Evolutionary conservation across 2,888 invertebrate species (phyloP).

Genomic region (Bombylius discolor): DNA sequence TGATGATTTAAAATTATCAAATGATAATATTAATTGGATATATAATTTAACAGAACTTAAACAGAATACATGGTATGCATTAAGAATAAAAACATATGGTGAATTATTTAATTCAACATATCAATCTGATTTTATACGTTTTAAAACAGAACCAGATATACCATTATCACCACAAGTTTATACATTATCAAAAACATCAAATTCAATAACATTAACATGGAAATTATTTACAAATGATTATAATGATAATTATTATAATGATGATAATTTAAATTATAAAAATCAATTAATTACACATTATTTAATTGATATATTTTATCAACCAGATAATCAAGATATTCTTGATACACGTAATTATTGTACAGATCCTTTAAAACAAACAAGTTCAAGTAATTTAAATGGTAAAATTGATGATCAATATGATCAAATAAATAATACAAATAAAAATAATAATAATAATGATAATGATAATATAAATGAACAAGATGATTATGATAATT

Average conservation of each 20-base stretch:
- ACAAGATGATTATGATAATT: slow-evolving; percentile 23
- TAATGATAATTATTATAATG: background rate
- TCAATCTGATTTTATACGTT: slow-evolving; percentile 14
- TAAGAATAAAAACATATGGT: slow-evolving; percentile 55
- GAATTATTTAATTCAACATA: slow-evolving; percentile 25
- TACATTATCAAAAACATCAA: slow-evolving; percentile 25
- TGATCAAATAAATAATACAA: slow-evolving; percentile 10
- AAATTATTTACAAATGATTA: slow-evolving; percentile 32
- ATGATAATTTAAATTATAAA: background rate
- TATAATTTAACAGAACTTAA: slow-evolving; percentile 39
- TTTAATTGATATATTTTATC: slow-evolving; percentile 27
- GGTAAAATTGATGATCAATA: slow-evolving; percentile 11
- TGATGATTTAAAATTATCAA: background rate
- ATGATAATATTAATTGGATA: slow-evolving; percentile 22
- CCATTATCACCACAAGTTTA: slow-evolving; percentile 32
- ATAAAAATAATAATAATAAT: background rate
- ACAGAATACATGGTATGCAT: slow-evolving; percentile 58
- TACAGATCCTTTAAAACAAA: slow-evolving; percentile 23
- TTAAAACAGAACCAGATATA: slow-evolving; percentile 43
- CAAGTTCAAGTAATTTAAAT: background rate
- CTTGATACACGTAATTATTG: slow-evolving; percentile 43
- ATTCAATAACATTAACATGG: slow-evolving; percentile 43
- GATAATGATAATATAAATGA: background rate
- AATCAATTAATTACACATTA: slow-evolving; percentile 27
- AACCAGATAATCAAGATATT: slow-evolving; percentile 26